Base-by-base conservation (phyloP, 2,888 invertebrate genomes). In the Heliconius hortense region DNA sequence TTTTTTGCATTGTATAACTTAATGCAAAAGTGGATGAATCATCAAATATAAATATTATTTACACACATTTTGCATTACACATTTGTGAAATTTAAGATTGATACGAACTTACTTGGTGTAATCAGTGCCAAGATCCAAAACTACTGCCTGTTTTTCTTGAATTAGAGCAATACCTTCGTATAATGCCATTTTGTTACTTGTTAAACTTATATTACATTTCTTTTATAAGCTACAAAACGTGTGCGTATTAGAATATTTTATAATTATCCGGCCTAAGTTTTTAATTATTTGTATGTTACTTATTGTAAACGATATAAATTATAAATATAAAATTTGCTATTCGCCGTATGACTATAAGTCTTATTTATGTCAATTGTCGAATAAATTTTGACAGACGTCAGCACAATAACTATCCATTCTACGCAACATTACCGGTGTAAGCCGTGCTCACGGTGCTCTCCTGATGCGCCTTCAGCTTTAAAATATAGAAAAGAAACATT, bases 121-220 rank as follows among this genome's bases (percentile, higher is more conserved):
- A 28, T 97, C 97, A 63, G 95, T 95, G 69, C 99, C 99, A 79
- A 99, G 96, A 87, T 99, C 99, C 78, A 99, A 88, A 24, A 99
- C 97, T 1, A 98, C 97, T 21, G 97, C 96, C 84, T 97, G 97
- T 88, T 98, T 98, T 83, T 98, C 98, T 82, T 96, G 96, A 83
- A 97, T 96, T 68, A 96, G 95, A 67, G 95, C 95, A 78, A 96
- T 95, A 21, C 96, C 97, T 92, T 98, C 98, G 86, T 97, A 98
- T 2, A 97, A 89, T 31, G 96, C 95, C 97, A 97, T 97, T 39
- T 31, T 78, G 15, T 26, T 13, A 28, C 31, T 53, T 69, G 15
- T 69, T 56, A n/a, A 63, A 53, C 24, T 24, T 69, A 53, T 62
- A 69, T 31, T 53, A 74, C 72, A 74, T 76, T 68, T 71, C 71